Evolutionary conservation across 2,888 invertebrate species (phyloP).

Genomic region (Rotaria macrura): DNA sequence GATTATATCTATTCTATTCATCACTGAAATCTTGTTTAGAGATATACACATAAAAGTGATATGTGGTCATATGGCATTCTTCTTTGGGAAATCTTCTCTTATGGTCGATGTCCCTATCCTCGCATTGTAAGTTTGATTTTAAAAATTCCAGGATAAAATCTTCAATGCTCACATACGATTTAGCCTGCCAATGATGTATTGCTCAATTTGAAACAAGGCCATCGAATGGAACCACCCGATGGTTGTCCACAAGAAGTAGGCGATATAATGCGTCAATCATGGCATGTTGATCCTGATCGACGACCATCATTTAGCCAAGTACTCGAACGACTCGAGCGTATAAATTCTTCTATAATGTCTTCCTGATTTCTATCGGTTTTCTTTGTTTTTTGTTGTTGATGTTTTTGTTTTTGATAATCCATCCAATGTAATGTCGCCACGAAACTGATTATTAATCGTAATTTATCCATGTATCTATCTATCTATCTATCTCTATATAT

Average conservation of each 20-base stretch:
- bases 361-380: no score
- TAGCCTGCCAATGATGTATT: slow-evolving; percentile 60
- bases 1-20: no score
- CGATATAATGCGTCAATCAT: slow-evolving; percentile 87
- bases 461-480: neutral
- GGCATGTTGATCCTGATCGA: slow-evolving; percentile 77
- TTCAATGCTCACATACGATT: slow-evolving; percentile 34
- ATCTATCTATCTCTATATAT: no score
- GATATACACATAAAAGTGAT: slow-evolving; percentile 30
- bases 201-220: slow-evolving; percentile 92
- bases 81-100: slow-evolving; percentile 33
- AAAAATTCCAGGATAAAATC: no score
- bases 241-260: slow-evolving; percentile 90
- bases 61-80: slow-evolving; percentile 33
- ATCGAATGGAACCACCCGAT: slow-evolving; percentile 98
- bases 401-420: no score
- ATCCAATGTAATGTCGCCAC: neutral
- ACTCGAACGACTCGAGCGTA: neutral
- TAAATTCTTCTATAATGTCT: neutral
- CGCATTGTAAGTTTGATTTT: slow-evolving; percentile 10
- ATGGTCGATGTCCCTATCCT: slow-evolving; percentile 33
- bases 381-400: no score
- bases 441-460: neutral
- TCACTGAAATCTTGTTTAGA: neutral
- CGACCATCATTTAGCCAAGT: slow-evolving; percentile 67